Percentiles rank a stretch among this genome's conserved stretches.
Conservation (phyloP, 2,797 vertebrate species). For the Syngnathus rostellatus region DNA sequence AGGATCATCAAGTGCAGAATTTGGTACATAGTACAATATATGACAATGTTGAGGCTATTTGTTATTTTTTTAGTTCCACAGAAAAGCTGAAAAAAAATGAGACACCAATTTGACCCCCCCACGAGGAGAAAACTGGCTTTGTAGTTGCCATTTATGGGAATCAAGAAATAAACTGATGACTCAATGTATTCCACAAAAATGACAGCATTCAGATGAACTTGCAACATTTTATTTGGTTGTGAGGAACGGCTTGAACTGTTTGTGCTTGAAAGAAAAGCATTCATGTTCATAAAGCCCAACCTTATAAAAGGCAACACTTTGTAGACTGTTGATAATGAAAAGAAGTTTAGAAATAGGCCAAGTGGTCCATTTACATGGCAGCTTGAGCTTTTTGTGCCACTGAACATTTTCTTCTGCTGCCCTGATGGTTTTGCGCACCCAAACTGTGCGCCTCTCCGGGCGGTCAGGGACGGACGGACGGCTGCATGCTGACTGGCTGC, state of each 20-base stretch:
- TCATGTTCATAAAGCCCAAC: slow-evolving; percentile 14
- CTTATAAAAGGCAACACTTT: slow-evolving; percentile 9
- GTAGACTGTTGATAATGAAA: slow-evolving; percentile 18
- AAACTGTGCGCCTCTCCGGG: slow-evolving; percentile 41
- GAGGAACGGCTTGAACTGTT: not conserved
- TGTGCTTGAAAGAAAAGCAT: slow-evolving; percentile 34
- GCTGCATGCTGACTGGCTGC: slow-evolving; percentile 39
- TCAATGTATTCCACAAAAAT: not conserved
- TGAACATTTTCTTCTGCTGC: slow-evolving; percentile 42
- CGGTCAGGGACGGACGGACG: slow-evolving; percentile 19
- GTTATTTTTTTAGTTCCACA: not conserved
- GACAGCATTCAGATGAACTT: not conserved
- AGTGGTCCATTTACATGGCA: slow-evolving; percentile 42
- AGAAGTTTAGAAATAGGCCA: slow-evolving; percentile 36
- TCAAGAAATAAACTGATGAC: not conserved
- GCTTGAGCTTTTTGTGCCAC: slow-evolving; percentile 53
- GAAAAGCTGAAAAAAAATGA: not conserved
- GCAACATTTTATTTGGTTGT: slow-evolving; percentile 19
- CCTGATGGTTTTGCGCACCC: slow-evolving; percentile 26
- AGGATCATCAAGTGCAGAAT: not conserved
- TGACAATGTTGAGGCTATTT: not conserved
- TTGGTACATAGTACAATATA: not conserved
- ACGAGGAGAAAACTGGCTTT: not conserved
- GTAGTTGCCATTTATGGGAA: not conserved
- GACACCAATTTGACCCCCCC: not conserved